phyloP scores from a whole-genome alignment of 1,140 invertebrate genomes.

The Adoxophyes honmai region DNA sequence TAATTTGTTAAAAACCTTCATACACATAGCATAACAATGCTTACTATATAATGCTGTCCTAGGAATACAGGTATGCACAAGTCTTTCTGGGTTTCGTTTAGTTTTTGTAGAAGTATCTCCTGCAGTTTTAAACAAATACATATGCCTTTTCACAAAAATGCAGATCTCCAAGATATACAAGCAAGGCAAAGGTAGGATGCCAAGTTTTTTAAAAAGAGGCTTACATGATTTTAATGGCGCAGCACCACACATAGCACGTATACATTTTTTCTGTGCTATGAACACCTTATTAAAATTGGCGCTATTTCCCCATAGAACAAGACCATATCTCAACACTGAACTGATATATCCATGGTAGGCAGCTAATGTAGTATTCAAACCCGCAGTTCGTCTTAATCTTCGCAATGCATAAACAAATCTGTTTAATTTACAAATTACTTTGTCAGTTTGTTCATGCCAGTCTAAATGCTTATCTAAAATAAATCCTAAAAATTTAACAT shows the following conservation, averaged over 20 bases:
- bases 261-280: not conserved
- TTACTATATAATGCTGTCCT: not conserved
- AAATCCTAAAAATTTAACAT: too few relatives aligned
- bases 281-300: not conserved
- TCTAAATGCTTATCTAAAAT: not conserved
- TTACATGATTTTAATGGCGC: too few relatives aligned
- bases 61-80: not conserved
- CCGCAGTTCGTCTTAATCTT: not conserved
- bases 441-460: not conserved
- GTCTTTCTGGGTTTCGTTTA: not conserved
- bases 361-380: not conserved
- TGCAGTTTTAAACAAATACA: not conserved
- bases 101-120: not conserved
- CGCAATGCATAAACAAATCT: not conserved
- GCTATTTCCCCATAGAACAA: not conserved
- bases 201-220: too few relatives aligned
- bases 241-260: not conserved
- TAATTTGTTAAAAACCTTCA: not conserved
- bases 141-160: not conserved
- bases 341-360: slow-evolving; percentile 1
- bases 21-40: not conserved
- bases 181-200: not conserved
- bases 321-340: not conserved
- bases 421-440: not conserved
- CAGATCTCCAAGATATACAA: not conserved